These are phyloP conservation scores for Malurus melanocephalus DNA, from an alignment of 2,113 vertebrate species.

Conservation along the genomic window DNA sequence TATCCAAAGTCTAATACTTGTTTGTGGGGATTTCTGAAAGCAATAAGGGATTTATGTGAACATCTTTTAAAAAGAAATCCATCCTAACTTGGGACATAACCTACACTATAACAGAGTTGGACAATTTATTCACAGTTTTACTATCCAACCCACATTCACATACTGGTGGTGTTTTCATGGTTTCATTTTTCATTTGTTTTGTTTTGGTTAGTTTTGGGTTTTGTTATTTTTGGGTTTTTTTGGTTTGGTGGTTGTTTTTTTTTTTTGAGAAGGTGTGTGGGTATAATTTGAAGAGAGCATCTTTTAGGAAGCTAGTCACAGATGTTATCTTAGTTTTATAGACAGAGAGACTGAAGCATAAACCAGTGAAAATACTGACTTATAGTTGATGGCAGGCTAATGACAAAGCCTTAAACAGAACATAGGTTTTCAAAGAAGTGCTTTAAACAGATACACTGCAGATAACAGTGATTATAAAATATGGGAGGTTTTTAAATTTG, in stretches of 20 bases:
- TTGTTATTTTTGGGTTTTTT: too few species aligned
- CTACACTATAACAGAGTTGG: not conserved
- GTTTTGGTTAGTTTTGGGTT: not conserved
- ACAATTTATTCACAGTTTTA: not conserved
- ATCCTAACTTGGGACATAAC: not conserved
- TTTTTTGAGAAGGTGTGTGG: not conserved
- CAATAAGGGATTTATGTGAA: not conserved
- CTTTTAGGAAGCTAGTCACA: not conserved
- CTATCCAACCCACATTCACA: not conserved
- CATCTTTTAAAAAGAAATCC: not conserved
- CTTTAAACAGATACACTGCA: not conserved
- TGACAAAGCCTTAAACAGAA: not conserved
- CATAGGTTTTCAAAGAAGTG: not conserved
- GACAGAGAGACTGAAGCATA: not conserved
- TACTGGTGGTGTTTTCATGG: not conserved
- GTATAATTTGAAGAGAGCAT: not conserved
- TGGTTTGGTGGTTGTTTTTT: too few species aligned
- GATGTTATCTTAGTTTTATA: not conserved
- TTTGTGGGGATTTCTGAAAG: slow-evolving; percentile 15
- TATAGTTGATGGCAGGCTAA: not conserved
- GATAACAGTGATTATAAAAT: not conserved
- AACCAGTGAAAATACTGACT: not conserved
- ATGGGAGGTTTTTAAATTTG: not conserved
- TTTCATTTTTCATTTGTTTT: not conserved
- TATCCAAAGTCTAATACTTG: not conserved